Evolutionary conservation across 92 coral and sea anemone genomes (phyloP).

Genomic region (Plumapathes pennacea): DNA sequence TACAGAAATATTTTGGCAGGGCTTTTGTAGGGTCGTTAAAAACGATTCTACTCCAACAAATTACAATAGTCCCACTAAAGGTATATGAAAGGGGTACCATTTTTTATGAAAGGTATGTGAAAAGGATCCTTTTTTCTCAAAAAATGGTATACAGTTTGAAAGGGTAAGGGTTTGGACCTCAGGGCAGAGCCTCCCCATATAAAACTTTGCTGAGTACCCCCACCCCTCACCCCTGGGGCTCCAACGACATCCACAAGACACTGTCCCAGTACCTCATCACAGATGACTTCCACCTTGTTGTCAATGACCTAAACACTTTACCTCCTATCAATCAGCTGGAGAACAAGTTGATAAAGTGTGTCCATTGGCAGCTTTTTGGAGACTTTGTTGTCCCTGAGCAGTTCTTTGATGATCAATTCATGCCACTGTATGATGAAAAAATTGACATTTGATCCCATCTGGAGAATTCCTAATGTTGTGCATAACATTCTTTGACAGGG

Average conservation of each 20-base stretch:
- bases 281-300: constrained; percentile 57
- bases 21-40: too few species aligned
- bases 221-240: too few species aligned
- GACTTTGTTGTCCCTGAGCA: constrained; percentile 86
- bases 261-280: constrained; percentile 72
- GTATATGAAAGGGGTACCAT: too few species aligned
- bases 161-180: too few species aligned
- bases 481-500: constrained; percentile 60
- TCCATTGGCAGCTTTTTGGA: constrained; percentile 60
- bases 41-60: too few species aligned
- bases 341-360: constrained; percentile 59
- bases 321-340: constrained; percentile 58
- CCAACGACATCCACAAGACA: constrained; percentile 71
- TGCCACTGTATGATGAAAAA: constrained; percentile 82
- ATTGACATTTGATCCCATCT: constrained; percentile 79
- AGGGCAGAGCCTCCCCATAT: too few species aligned
- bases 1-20: too few species aligned
- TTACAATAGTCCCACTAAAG: too few species aligned
- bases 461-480: constrained; percentile 71
- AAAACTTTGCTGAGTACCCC: too few species aligned
- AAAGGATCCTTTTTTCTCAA: too few species aligned
- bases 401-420: constrained; percentile 50
- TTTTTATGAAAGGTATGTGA: too few species aligned
- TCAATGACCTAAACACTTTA: constrained; percentile 67
- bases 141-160: too few species aligned